Evolutionary conservation across 2,113 vertebrate genomes (phyloP).

Genomic region (Brachionichthys hirsutus): DNA sequence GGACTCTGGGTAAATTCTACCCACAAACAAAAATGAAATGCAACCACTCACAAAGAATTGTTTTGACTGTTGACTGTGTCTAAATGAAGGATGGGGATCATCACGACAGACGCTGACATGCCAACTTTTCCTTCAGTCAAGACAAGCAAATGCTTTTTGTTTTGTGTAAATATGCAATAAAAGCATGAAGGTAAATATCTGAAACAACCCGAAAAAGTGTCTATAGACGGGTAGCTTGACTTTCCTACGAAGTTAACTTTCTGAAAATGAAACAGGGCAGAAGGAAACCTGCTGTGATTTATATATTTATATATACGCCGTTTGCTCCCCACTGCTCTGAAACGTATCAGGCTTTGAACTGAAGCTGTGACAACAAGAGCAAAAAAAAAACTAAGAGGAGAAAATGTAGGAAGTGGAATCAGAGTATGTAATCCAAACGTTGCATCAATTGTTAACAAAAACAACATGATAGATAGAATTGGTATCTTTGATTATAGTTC

Average conservation of each 20-base stretch:
- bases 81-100: constrained; percentile 8
- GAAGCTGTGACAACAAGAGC: no score
- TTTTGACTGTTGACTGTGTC: background rate
- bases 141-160: constrained; percentile 25
- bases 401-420: no score
- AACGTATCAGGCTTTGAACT: no score
- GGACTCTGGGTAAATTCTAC: constrained; percentile 59
- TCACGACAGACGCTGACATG: background rate
- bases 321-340: no score
- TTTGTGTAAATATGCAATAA: constrained; percentile 23
- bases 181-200: no score
- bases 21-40: constrained; percentile 24
- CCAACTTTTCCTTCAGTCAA: constrained; percentile 14
- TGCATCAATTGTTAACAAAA: no score
- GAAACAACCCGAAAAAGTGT: no score
- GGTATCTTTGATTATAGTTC: background rate
- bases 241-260: constrained; percentile 25
- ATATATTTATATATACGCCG: no score
- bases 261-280: constrained; percentile 48
- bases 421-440: no score
- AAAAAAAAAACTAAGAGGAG: no score
- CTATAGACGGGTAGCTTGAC: no score
- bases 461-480: no score
- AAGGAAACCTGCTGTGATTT: constrained; percentile 54
- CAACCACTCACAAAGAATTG: constrained; percentile 9